Evolutionary conservation across 2,797 vertebrate genomes (phyloP).

Genomic region (Coregonus ussuriensis): DNA sequence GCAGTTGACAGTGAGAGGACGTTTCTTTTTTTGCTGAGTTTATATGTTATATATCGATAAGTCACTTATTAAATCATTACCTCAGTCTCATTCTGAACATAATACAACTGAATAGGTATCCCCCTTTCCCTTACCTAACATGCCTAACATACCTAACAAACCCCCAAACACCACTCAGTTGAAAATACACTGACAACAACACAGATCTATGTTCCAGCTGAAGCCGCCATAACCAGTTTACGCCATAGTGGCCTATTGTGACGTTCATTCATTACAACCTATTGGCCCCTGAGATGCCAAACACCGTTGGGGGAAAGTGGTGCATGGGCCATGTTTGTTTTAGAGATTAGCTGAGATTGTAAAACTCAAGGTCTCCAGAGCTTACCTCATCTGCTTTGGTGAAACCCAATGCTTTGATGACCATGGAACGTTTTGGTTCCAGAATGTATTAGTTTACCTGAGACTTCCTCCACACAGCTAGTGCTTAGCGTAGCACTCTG

Average conservation of each 20-base stretch:
- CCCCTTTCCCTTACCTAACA: too few species aligned
- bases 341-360: conserved; percentile 4
- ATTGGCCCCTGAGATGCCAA: not conserved
- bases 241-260: not conserved
- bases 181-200: not conserved
- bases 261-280: not conserved
- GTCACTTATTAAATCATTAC: too few species aligned
- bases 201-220: not conserved
- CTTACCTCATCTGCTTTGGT: not conserved
- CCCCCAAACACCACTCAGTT: too few species aligned
- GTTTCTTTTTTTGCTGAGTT: too few species aligned
- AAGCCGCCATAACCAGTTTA: not conserved
- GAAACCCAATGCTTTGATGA: conserved; percentile 1
- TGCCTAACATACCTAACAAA: too few species aligned
- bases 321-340: not conserved
- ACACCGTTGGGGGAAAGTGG: not conserved
- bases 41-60: too few species aligned
- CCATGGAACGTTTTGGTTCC: not conserved
- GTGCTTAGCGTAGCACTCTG: not conserved
- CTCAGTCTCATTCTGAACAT: too few species aligned
- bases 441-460: not conserved
- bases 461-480: not conserved
- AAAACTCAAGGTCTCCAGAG: conserved; percentile 2
- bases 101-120: too few species aligned
- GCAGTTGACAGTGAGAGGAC: too few species aligned